A percentile compares a stretch with the other conserved stretches of the same genome.
Evolutionary conservation across 1,140 invertebrate species (phyloP).

Genomic region (Cotesia glomerata): DNA sequence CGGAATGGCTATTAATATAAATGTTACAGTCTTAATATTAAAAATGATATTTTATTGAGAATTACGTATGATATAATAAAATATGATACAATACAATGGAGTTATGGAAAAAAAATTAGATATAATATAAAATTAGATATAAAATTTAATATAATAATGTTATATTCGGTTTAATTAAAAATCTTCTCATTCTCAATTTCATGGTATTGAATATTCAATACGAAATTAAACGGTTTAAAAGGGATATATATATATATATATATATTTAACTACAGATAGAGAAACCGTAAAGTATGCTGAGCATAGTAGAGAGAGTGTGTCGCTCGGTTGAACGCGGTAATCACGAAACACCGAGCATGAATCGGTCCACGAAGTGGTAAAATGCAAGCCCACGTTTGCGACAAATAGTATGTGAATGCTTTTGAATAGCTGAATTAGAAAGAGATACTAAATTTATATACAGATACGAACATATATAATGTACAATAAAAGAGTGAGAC

Average conservation of each 20-base stretch:
- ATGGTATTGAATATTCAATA: not conserved
- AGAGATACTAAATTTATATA: too few relatives aligned
- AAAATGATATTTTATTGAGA: too few relatives aligned
- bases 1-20: too few relatives aligned
- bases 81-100: too few relatives aligned
- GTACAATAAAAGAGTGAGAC: not conserved
- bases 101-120: too few relatives aligned
- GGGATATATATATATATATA: not conserved
- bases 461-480: conserved; percentile 8
- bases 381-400: conserved; percentile 6
- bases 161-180: too few relatives aligned
- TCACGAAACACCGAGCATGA: conserved; percentile 45
- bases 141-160: too few relatives aligned
- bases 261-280: not conserved
- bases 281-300: not conserved
- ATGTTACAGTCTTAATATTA: too few relatives aligned
- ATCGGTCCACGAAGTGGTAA: conserved; percentile 39
- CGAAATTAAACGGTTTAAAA: not conserved
- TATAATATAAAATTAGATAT: too few relatives aligned
- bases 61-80: too few relatives aligned
- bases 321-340: conserved; percentile 48
- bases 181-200: not conserved
- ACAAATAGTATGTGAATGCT: conserved; percentile 14
- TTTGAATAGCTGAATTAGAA: too few relatives aligned
- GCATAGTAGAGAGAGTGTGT: conserved; percentile 36